phyloP scores from a whole-genome alignment of 2,113 vertebrate species.

The Petromus typicus region DNA sequence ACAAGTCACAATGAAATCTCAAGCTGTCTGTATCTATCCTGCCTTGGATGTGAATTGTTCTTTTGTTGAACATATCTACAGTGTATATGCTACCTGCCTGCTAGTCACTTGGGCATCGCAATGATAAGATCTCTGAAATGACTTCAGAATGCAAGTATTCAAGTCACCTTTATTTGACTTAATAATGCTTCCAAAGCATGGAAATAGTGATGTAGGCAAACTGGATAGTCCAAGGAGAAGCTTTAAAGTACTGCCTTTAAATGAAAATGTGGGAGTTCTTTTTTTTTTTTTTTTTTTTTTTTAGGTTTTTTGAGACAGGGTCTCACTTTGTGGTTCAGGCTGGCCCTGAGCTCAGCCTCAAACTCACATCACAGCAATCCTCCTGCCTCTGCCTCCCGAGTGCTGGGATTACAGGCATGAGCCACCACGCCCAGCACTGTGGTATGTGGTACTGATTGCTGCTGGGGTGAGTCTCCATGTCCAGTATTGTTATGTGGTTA shows the following conservation, averaged over 20 bases:
- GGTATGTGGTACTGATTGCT: too few species aligned
- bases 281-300: too few species aligned
- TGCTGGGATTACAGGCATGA: too few species aligned
- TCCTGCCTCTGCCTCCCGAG: too few species aligned
- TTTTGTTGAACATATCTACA: neutral
- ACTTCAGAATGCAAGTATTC: neutral
- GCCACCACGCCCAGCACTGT: too few species aligned
- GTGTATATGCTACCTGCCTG: neutral
- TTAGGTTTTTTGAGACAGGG: too few species aligned
- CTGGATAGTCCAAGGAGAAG: neutral
- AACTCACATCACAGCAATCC: too few species aligned
- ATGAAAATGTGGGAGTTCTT: neutral
- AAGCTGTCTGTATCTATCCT: neutral
- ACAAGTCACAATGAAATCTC: neutral
- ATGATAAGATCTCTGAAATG: neutral
- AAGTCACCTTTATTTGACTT: neutral
- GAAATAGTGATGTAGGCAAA: neutral
- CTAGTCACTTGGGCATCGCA: neutral
- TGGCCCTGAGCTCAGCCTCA: too few species aligned
- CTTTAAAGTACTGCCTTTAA: neutral
- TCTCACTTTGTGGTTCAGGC: too few species aligned
- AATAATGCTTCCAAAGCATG: neutral
- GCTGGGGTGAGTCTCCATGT: too few species aligned
- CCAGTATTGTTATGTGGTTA: too few species aligned
- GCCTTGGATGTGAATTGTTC: neutral